Base-by-base conservation (phyloP, 2,113 vertebrate genomes). In the Mesitornis unicolor region DNA sequence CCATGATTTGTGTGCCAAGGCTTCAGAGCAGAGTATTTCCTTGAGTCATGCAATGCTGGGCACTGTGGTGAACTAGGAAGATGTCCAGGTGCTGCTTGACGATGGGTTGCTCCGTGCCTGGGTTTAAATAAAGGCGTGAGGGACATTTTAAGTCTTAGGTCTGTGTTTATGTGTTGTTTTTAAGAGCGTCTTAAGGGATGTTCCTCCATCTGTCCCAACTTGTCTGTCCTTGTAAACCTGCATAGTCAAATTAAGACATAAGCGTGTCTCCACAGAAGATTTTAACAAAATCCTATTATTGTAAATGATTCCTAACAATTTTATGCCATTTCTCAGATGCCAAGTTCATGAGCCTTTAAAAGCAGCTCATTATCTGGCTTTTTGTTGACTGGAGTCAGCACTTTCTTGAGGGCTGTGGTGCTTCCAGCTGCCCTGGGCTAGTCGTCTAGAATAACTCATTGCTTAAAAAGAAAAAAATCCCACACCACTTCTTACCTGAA, bases 381-480 rank as follows among this genome's bases (percentile, higher is more conserved):
- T 82, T 79, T 85, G 75, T 90, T 71, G 88, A 40, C 57, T 77
- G 42, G 40, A 83, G 92, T 93, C 82, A 90, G 95, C 85, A 56
- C 65, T 95, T 92, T 94, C 40, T 76, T 69, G 90, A 95, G 94
- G 82, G 48, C 48, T 93, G 85, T 59, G 70, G 78, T 94, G 78
- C 88, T 91, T 93, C 88, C 94, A 93, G 70, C 36, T 85, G 95
- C 95, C 90, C 54, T 7, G 5, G 90, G 90, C 78, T 68, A 94
- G 75, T 80, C 48, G 60, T 83, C 84, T 76, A 85, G 67, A 94
- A 65, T 76, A 93, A 89, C 76, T 93, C 2, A 21, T 80, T 94
- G 71, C 83, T 90, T 76, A 0, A 33, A 67, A 61, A 29, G 50
- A 60, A 36, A 35, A 6, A 12, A 4, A 26, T 26, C 20, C 36